Percentiles rank a stretch among this genome's conserved stretches.
These are phyloP conservation scores for Nasonia longicornis DNA, from an alignment of 1,140 invertebrate genomes.

Conservation along the genomic window DNA sequence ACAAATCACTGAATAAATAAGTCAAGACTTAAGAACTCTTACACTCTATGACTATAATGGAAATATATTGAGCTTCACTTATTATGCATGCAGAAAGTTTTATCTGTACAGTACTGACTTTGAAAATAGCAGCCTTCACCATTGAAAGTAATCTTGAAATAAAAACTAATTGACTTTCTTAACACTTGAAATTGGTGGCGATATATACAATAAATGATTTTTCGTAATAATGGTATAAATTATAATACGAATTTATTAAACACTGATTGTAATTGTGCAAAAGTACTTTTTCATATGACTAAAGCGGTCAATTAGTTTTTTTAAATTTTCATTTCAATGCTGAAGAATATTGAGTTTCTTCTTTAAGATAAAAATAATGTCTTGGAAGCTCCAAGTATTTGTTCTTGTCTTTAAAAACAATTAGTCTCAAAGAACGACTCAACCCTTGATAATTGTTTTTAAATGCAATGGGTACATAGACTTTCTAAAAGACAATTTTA, in stretches of 20 bases:
- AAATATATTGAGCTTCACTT: constrained; percentile 9
- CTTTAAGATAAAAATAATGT: constrained; percentile 21
- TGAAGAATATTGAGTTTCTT: constrained; percentile 1
- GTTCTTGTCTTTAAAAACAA: background rate
- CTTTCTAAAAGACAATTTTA: constrained; percentile 22
- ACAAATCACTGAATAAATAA: constrained; percentile 32
- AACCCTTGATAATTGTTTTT: background rate
- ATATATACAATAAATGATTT: constrained; percentile 5
- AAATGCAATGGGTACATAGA: constrained; percentile 8
- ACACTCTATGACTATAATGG: constrained; percentile 2
- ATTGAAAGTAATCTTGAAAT: constrained; percentile 17
- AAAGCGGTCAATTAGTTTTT: constrained; percentile 13
- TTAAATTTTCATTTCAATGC: constrained; percentile 9
- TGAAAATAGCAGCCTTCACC: background rate
- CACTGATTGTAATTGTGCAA: background rate
- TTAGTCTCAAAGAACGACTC: background rate
- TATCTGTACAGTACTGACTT: constrained; percentile 4
- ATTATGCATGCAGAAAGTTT: constrained; percentile 22
- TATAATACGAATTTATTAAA: background rate
- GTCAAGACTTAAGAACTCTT: constrained; percentile 22
- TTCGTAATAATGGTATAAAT: background rate
- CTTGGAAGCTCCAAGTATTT: background rate
- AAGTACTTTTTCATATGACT: background rate
- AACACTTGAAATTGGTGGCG: background rate
- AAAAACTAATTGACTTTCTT: constrained; percentile 30